These are phyloP conservation scores for Thripadectes ignobilis DNA, from an alignment of 2,797 vertebrate genomes.

Conservation along the genomic window DNA sequence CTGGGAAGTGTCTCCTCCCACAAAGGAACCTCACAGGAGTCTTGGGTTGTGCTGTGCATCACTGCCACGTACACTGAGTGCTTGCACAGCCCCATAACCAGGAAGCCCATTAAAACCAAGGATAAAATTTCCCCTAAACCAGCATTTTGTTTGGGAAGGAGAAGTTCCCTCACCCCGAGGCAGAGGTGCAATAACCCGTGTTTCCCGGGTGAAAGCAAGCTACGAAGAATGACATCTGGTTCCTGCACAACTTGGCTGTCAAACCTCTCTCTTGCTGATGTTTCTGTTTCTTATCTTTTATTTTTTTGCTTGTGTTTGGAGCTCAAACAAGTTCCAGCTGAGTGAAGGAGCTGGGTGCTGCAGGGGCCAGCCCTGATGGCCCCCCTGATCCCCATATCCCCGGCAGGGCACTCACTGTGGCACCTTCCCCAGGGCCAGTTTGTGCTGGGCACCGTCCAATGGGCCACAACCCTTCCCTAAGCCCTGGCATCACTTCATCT, in stretches of 20 bases:
- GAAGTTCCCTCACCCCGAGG: not conserved
- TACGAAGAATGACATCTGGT: constrained; percentile 39
- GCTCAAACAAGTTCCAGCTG: constrained; percentile 11
- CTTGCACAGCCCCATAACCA: not conserved
- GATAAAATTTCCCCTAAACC: not conserved
- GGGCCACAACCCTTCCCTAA: not conserved
- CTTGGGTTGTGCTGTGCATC: rapidly evolving
- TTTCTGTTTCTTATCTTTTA: constrained; percentile 65
- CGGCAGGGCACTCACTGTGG: rapidly evolving
- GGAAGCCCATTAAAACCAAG: rapidly evolving
- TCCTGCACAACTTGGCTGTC: constrained; percentile 53
- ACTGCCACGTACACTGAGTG: rapidly evolving
- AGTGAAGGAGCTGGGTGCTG: not conserved
- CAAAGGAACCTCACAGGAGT: not conserved
- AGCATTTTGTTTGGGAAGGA: not conserved
- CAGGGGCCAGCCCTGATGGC: rapidly evolving
- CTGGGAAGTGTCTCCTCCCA: not conserved
- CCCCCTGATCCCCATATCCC: not conserved
- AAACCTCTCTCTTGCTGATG: constrained; percentile 9
- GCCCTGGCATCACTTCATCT: not conserved
- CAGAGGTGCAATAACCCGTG: not conserved
- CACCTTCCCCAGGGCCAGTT: not conserved
- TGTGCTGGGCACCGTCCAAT: rapidly evolving
- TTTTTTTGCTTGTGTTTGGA: constrained; percentile 13
- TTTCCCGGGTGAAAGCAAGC: not conserved